These are phyloP conservation scores for Thinocorus orbignyianus DNA, from an alignment of 2,113 vertebrate species.

Conservation along the genomic window DNA sequence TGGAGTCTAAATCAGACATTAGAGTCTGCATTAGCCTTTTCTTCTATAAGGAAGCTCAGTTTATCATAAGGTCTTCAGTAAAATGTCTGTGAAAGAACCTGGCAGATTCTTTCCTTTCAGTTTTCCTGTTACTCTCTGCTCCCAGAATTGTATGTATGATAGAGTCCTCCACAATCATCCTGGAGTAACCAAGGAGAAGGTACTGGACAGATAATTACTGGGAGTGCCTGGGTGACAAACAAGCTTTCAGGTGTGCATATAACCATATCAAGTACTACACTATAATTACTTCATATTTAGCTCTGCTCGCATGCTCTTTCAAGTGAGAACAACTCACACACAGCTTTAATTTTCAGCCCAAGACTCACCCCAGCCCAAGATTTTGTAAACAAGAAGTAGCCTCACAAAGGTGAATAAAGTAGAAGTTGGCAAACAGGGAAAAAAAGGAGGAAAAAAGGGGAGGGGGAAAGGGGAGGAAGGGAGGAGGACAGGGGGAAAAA, in stretches of 20 bases:
- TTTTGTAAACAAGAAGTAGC: background rate
- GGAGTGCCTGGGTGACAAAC: background rate
- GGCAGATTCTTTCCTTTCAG: background rate
- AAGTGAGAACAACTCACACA: background rate
- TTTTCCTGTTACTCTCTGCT: background rate
- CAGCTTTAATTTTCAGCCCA: background rate
- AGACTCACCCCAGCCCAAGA: background rate
- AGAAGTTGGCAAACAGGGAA: background rate
- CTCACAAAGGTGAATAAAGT: background rate
- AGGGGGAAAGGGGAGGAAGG: too few relatives aligned
- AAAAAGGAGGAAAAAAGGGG: too few relatives aligned
- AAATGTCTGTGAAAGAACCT: background rate
- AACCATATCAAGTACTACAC: background rate
- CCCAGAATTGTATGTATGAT: background rate
- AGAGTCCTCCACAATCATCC: background rate
- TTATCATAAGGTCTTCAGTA: background rate
- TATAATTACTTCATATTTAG: background rate
- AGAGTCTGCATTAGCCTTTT: background rate
- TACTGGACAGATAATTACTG: background rate
- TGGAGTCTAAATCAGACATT: background rate
- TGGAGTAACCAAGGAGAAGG: background rate
- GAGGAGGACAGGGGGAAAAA: too few relatives aligned
- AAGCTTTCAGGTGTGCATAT: background rate
- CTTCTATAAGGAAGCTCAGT: background rate
- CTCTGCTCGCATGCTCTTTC: accelerated